phyloP scores from a whole-genome alignment of 35 echinoderm and acorn worm species.

The Antedon bifida region DNA sequence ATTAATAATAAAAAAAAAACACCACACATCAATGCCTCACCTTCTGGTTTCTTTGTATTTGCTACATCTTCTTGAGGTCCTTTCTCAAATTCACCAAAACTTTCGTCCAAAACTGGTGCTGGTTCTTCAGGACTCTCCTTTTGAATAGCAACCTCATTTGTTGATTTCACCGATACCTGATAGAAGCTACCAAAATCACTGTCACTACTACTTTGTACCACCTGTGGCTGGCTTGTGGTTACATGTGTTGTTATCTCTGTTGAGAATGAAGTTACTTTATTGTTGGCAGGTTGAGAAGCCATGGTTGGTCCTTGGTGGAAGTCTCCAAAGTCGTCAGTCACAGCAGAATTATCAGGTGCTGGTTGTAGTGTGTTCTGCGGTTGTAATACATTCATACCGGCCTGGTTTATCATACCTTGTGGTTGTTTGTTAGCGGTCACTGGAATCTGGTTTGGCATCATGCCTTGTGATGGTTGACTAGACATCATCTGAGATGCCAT shows the following conservation, averaged over 20 bases:
- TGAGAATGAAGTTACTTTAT: background rate
- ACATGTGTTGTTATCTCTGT: background rate
- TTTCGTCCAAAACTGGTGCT: background rate
- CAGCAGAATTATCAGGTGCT: background rate
- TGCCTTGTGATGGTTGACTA: too few relatives aligned
- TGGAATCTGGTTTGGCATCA: background rate
- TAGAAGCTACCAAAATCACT: background rate
- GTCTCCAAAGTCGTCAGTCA: constrained; percentile 5
- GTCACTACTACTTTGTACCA: too few relatives aligned
- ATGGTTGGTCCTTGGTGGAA: background rate
- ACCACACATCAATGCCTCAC: background rate
- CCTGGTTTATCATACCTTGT: too few relatives aligned
- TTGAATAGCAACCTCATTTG: background rate
- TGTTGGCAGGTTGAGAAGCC: background rate
- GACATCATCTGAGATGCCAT: background rate
- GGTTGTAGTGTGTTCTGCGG: background rate
- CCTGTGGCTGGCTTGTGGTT: too few relatives aligned
- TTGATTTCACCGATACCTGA: background rate
- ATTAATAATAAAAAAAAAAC: too few relatives aligned
- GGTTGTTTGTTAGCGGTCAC: background rate
- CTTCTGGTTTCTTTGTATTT: background rate
- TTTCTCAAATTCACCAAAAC: background rate
- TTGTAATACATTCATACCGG: background rate
- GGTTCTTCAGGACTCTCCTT: background rate
- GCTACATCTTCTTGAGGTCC: background rate